phyloP scores from a whole-genome alignment of 2,888 invertebrate species.

The Lucinisca nassula region DNA sequence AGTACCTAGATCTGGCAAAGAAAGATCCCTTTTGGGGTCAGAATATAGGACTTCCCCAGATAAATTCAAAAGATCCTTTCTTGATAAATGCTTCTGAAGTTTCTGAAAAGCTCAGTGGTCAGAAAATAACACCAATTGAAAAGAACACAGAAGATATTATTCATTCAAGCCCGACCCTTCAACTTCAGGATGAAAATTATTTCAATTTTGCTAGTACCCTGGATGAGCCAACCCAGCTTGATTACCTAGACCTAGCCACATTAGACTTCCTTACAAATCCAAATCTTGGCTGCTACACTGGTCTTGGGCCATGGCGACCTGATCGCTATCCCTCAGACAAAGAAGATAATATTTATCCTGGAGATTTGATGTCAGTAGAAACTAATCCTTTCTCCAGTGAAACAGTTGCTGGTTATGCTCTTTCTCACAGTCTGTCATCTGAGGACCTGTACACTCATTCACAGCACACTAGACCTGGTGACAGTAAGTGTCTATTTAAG shows the following conservation, averaged over 20 bases:
- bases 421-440: background rate
- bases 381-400: constrained; percentile 7
- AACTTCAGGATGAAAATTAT: constrained; percentile 61
- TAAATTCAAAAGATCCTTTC: constrained; percentile 66
- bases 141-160: constrained; percentile 48
- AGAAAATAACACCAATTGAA: constrained; percentile 16
- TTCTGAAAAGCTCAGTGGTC: constrained; percentile 15
- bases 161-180: constrained; percentile 60
- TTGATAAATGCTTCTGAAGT: constrained; percentile 62
- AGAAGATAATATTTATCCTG: constrained; percentile 51
- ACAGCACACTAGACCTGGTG: background rate
- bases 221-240: constrained; percentile 69
- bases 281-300: constrained; percentile 31
- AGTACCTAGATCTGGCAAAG: constrained; percentile 63
- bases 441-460: background rate
- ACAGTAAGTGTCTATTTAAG: background rate
- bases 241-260: constrained; percentile 66
- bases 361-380: constrained; percentile 9
- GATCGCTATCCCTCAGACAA: constrained; percentile 39
- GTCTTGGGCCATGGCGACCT: constrained; percentile 8
- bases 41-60: constrained; percentile 46
- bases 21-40: constrained; percentile 69
- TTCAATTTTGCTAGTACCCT: constrained; percentile 65
- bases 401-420: background rate
- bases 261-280: constrained; percentile 69